Percentiles rank a stretch among this genome's conserved stretches.
These are phyloP conservation scores for Orientallactaga sibirica DNA, from an alignment of 2,797 vertebrate genomes.

Conservation along the genomic window DNA sequence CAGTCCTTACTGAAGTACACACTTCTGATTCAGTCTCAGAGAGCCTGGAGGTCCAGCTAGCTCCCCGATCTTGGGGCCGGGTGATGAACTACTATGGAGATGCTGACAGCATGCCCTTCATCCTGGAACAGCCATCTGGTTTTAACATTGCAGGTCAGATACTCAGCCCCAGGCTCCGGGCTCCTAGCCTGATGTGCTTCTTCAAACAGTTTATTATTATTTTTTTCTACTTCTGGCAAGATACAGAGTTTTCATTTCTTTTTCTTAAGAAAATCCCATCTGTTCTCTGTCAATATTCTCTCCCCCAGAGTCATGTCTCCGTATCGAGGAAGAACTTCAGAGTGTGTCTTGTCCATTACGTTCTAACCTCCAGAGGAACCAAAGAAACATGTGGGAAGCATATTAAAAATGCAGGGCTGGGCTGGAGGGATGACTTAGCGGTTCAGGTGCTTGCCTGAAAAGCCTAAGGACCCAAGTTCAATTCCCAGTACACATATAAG, in stretches of 20 bases:
- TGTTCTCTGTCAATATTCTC: constrained; percentile 64
- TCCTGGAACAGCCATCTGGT: neutral
- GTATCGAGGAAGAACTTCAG: constrained; percentile 49
- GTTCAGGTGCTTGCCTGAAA: too few species aligned
- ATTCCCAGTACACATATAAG: too few species aligned
- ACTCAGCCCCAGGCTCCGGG: neutral
- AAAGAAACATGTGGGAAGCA: neutral
- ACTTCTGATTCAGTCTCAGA: neutral
- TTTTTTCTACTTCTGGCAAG: constrained; percentile 60
- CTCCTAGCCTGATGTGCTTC: neutral
- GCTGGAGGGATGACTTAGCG: too few species aligned
- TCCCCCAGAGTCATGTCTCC: constrained; percentile 50
- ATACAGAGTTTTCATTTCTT: constrained; percentile 75
- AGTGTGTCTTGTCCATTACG: neutral
- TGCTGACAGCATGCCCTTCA: neutral
- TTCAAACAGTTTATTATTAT: constrained; percentile 31
- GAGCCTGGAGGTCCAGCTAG: neutral
- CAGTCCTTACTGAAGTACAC: neutral
- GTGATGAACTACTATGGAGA: neutral
- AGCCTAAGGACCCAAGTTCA: too few species aligned
- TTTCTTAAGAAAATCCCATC: constrained; percentile 56
- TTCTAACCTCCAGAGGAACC: constrained; percentile 23
- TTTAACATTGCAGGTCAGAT: neutral
- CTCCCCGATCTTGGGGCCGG: neutral
- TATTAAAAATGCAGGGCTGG: neutral